phyloP scores from a whole-genome alignment of 2,113 vertebrate species.

The Merops nubicus region DNA sequence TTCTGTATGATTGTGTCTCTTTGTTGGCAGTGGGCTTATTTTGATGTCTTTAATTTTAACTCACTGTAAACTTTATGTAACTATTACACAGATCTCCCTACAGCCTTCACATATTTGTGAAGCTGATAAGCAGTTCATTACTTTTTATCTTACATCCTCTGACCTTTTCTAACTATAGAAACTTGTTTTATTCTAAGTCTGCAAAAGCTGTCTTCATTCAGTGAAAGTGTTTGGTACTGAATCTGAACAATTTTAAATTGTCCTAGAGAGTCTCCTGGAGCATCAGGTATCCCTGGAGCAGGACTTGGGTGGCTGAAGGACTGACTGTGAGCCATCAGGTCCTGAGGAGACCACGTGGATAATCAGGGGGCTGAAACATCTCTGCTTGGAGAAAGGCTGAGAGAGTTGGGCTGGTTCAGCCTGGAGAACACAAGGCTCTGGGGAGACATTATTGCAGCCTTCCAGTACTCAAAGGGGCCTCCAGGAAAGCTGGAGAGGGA shows the following conservation, averaged over 20 bases:
- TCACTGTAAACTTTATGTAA: no score
- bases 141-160: background rate
- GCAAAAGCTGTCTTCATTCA: background rate
- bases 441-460: background rate
- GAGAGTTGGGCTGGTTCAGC: background rate
- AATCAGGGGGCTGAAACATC: accelerated
- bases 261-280: background rate
- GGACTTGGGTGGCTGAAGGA: background rate
- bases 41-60: background rate
- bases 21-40: background rate
- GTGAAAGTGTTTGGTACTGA: background rate
- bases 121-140: background rate
- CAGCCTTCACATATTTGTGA: background rate
- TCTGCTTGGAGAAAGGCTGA: background rate
- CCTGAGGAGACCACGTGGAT: accelerated
- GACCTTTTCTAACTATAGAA: background rate
- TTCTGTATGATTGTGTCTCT: background rate
- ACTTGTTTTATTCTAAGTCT: background rate
- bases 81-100: accelerated
- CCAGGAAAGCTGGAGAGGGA: background rate
- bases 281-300: background rate
- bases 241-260: background rate
- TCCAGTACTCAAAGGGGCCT: accelerated
- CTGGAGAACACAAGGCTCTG: background rate
- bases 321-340: accelerated